A percentile compares a stretch with the other conserved stretches of the same genome.
phyloP scores from a whole-genome alignment of 2,888 invertebrate species.

The Melangyna quadrimaculata region DNA sequence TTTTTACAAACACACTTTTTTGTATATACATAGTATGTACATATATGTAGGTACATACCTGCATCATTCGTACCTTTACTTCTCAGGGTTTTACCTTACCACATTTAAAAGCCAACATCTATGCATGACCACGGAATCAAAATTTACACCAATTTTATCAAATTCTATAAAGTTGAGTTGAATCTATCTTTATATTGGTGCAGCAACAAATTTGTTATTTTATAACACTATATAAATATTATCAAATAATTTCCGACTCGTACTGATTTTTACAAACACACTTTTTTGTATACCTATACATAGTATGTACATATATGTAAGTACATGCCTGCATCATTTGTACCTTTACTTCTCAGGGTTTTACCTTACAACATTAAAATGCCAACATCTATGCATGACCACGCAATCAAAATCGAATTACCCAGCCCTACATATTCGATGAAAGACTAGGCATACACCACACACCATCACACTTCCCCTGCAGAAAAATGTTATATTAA shows the following conservation, averaged over 20 bases:
- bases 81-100: not conserved
- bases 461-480: not conserved
- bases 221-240: too few species aligned
- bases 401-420: conserved; percentile 67
- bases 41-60: too few species aligned
- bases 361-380: not conserved
- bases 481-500: conserved; percentile 57
- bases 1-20: not conserved
- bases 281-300: too few species aligned
- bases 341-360: not conserved
- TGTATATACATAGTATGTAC: too few species aligned
- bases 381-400: not conserved
- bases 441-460: conserved; percentile 18
- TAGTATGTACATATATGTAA: too few species aligned
- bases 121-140: conserved; percentile 53
- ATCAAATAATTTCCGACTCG: too few species aligned
- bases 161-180: too few species aligned
- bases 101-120: not conserved
- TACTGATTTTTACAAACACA: not conserved
- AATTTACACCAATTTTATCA: too few species aligned
- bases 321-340: too few species aligned
- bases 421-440: conserved; percentile 43
- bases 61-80: not conserved
- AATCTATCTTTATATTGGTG: too few species aligned
- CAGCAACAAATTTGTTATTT: too few species aligned